Evolutionary conservation across 2,797 vertebrate genomes (phyloP).

Genomic region (Spheniscus humboldti): DNA sequence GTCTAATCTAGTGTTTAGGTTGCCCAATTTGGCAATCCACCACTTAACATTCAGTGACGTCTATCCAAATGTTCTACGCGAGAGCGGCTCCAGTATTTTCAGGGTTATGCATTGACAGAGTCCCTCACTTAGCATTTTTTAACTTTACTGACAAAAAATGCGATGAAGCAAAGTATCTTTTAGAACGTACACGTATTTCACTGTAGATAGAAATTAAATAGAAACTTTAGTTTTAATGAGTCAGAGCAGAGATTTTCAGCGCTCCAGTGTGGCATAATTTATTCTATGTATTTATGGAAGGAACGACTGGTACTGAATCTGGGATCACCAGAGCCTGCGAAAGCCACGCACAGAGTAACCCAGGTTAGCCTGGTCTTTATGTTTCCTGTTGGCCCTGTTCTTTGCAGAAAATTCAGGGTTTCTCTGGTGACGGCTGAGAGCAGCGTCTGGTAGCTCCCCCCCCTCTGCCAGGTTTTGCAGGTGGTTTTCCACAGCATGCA

Average conservation of each 20-base stretch:
- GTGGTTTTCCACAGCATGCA: not conserved
- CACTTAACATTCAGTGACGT: not conserved
- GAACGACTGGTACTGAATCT: not conserved
- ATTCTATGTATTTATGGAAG: not conserved
- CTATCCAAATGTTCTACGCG: not conserved
- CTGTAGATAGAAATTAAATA: not conserved
- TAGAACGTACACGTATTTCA: not conserved
- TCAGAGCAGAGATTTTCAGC: not conserved
- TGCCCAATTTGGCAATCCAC: not conserved
- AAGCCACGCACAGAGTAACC: not conserved
- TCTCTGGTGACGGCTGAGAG: not conserved
- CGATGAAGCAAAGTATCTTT: not conserved
- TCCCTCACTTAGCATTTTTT: not conserved
- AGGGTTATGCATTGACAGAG: not conserved
- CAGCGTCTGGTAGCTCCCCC: not conserved
- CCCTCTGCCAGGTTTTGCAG: not conserved
- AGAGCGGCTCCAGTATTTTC: not conserved
- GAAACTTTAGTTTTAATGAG: not conserved
- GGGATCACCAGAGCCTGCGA: not conserved
- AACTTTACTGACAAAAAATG: not conserved
- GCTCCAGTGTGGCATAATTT: not conserved
- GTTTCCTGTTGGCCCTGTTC: not conserved
- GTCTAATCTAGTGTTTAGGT: not conserved
- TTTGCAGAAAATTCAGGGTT: not conserved
- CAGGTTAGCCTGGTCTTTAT: not conserved